phyloP scores from a whole-genome alignment of 2,888 invertebrate species.

The Netelia fuscicornis region DNA sequence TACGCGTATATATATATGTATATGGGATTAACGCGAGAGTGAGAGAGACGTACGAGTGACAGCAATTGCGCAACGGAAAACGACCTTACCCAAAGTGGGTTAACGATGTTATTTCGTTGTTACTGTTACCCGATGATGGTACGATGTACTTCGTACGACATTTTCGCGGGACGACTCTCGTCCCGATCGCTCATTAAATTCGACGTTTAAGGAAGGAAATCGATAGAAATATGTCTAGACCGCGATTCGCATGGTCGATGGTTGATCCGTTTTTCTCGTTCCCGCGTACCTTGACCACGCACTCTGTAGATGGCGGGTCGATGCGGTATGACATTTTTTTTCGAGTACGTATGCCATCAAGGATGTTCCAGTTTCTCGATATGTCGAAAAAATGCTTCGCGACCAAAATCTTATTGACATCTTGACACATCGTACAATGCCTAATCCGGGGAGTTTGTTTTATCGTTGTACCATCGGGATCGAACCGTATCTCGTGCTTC shows the following conservation, averaged over 20 bases:
- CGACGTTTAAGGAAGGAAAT: conserved; percentile 47
- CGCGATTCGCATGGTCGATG: not conserved
- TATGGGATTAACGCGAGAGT: not conserved
- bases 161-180: not conserved
- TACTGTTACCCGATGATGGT: conserved; percentile 7
- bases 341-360: conserved; percentile 23
- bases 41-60: conserved; percentile 6
- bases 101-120: conserved; percentile 70
- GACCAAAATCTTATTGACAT: conserved; percentile 23
- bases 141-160: not conserved
- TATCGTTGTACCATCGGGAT: not conserved
- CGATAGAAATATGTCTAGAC: not conserved
- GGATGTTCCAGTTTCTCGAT: conserved; percentile 64
- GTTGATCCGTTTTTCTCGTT: conserved; percentile 18
- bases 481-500: conserved; percentile 7
- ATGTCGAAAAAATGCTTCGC: conserved; percentile 38
- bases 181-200: conserved; percentile 32
- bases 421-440: conserved; percentile 52
- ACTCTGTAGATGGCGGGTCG: not conserved
- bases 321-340: not conserved
- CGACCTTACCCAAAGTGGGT: conserved; percentile 72
- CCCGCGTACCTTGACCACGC: conserved; percentile 17
- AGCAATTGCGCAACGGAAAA: conserved; percentile 70
- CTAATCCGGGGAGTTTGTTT: conserved; percentile 34
- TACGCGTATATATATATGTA: not conserved